Base-by-base conservation (phyloP, 2,113 vertebrate species). In the Cranoglanis bouderius region DNA sequence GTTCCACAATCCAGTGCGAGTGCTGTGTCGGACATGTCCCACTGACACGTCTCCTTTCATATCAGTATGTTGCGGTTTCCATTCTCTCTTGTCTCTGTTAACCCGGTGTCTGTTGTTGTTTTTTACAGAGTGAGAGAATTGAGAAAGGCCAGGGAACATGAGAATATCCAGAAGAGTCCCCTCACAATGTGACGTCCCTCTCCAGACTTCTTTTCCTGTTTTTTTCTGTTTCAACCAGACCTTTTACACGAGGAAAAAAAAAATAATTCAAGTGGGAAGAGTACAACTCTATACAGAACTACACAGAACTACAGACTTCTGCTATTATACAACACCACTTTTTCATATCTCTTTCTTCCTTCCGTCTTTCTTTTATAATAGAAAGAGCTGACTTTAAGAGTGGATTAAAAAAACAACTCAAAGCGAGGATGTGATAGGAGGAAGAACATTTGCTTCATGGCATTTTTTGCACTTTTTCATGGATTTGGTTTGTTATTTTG, bases 81-180 rank as follows among this genome's bases (percentile, higher is more conserved):
- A 1, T 77, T 87, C 8, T 40, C 21, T 24, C 4, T 19, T 38
- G 49, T 82, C 46, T 74, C 21, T 55, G 21, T 82, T 51, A 61
- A 83, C 9, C 55, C 38, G 67, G 18, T n/a, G 38, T 85, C 12
- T 85, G 19, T 19, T 84, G 29, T 63, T 84, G 26, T 86, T 90
- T 96, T 95, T 97, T 97, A 89, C 97, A 99, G 98, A 98, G 98
- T 96, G 98, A 99, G 97, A 98, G 97, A 99, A 97, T 99, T 98
- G 98, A 99, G 96, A 99, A 99, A 96, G 98, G 97, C 97, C 98
- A 99, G 96, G 98, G 98, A 98, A 99, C 98, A 97, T 99, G 98
- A 99, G 97, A 97, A 95, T 93, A 92, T 93, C 93, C 96, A 96
- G 96, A 97, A 96, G 96, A 97, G 96, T 96, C 97, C 97, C 96